Conservation (phyloP, 92 coral and sea anemone genomes). For the Porites rus region DNA sequence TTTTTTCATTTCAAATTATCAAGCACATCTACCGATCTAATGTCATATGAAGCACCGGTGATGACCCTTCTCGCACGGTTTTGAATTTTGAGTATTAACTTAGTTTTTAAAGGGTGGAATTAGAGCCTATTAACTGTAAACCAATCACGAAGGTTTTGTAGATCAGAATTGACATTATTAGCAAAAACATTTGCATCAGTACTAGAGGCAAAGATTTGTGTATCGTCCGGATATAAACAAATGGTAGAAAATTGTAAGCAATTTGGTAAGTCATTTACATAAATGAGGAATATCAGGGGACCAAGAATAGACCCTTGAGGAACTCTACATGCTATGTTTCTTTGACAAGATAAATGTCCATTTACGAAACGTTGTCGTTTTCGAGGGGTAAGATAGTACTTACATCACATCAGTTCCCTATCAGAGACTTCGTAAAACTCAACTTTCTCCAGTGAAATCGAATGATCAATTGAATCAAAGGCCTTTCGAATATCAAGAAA, state of each 20-base stretch:
- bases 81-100: neutral
- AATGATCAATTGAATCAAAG: neutral
- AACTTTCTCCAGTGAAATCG: slow-evolving; percentile 16
- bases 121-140: neutral
- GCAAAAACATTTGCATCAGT: neutral
- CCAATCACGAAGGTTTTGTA: neutral
- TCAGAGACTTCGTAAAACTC: slow-evolving; percentile 31
- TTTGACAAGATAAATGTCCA: too few relatives aligned
- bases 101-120: too few relatives aligned
- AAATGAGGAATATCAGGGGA: too few relatives aligned
- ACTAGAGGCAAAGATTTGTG: too few relatives aligned
- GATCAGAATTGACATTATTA: neutral
- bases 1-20: too few relatives aligned
- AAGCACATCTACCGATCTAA: too few relatives aligned
- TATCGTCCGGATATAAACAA: neutral
- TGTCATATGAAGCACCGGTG: too few relatives aligned
- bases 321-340: too few relatives aligned
- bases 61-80: too few relatives aligned
- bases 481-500: slow-evolving; percentile 36
- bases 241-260: neutral
- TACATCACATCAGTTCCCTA: slow-evolving; percentile 18
- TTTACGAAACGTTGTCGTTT: neutral
- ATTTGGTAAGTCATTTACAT: too few relatives aligned
- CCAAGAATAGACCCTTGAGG: too few relatives aligned
- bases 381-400: neutral